Evolutionary conservation across 2,888 invertebrate species (phyloP).

Genomic region (Cylloceria caligata): DNA sequence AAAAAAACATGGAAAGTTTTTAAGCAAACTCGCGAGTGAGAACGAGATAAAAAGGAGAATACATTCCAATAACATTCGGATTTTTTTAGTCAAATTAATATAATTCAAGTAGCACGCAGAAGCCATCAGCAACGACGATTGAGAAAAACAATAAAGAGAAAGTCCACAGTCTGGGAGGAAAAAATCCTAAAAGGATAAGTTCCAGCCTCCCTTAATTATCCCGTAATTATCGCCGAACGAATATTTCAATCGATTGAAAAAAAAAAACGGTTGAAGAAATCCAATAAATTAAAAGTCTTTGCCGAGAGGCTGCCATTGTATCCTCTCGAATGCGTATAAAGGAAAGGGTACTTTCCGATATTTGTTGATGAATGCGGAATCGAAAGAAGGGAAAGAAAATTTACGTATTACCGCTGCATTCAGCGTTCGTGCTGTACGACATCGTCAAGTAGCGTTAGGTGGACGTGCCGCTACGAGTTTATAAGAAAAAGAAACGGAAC

Average conservation of each 20-base stretch:
- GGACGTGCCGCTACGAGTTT: background rate
- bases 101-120: conserved; percentile 9
- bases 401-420: conserved; percentile 6
- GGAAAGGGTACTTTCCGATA: conserved; percentile 24
- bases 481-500: background rate
- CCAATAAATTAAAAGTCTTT: conserved; percentile 59
- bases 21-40: no score
- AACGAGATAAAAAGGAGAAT: no score
- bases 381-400: conserved; percentile 26
- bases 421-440: background rate
- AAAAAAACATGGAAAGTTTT: background rate
- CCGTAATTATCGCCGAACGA: conserved; percentile 57
- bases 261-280: conserved; percentile 55
- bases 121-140: no score
- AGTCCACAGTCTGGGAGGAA: background rate
- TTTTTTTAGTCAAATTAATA: background rate
- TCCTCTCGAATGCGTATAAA: background rate
- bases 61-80: background rate
- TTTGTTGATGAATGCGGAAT: background rate
- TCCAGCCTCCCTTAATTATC: conserved; percentile 19
- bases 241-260: conserved; percentile 57
- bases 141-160: background rate
- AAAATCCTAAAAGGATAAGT: background rate
- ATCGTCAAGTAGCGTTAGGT: background rate
- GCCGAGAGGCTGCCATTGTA: conserved; percentile 50